phyloP scores from a whole-genome alignment of 2,113 vertebrate genomes.

The Elephas maximus region DNA sequence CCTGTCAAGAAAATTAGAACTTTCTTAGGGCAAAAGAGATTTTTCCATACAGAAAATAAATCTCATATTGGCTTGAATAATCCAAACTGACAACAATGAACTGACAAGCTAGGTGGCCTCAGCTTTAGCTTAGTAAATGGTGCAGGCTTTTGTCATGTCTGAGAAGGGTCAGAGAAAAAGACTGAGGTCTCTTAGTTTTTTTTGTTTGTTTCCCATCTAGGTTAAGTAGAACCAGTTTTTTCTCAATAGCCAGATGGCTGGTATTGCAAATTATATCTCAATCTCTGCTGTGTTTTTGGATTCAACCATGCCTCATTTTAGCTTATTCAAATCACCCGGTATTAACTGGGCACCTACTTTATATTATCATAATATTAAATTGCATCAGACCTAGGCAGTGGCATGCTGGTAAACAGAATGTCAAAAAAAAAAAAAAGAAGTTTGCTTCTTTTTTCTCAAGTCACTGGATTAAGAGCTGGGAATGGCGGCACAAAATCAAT shows the following conservation, averaged over 20 bases:
- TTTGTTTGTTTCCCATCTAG: neutral
- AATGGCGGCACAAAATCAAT: slow-evolving; percentile 35
- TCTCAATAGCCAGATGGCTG: neutral
- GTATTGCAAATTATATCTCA: neutral
- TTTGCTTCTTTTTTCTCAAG: slow-evolving; percentile 23
- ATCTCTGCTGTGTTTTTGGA: neutral
- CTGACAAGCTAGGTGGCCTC: neutral
- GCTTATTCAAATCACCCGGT: neutral
- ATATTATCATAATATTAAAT: neutral
- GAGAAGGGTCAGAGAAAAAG: neutral
- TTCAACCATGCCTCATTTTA: neutral
- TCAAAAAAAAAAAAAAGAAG: neutral
- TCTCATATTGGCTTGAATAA: slow-evolving; percentile 44
- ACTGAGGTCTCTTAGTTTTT: neutral
- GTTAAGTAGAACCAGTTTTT: neutral
- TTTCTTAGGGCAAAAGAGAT: slow-evolving; percentile 6
- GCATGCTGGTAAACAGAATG: neutral
- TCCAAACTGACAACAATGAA: slow-evolving; percentile 37
- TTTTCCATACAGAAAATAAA: neutral
- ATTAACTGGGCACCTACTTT: neutral
- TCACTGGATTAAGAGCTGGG: neutral
- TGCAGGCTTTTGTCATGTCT: neutral
- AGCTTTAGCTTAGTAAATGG: neutral
- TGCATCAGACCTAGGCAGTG: neutral
- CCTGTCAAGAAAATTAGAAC: slow-evolving; percentile 35